phyloP scores from a whole-genome alignment of 2,113 vertebrate genomes.

The Pangasianodon gigas region DNA sequence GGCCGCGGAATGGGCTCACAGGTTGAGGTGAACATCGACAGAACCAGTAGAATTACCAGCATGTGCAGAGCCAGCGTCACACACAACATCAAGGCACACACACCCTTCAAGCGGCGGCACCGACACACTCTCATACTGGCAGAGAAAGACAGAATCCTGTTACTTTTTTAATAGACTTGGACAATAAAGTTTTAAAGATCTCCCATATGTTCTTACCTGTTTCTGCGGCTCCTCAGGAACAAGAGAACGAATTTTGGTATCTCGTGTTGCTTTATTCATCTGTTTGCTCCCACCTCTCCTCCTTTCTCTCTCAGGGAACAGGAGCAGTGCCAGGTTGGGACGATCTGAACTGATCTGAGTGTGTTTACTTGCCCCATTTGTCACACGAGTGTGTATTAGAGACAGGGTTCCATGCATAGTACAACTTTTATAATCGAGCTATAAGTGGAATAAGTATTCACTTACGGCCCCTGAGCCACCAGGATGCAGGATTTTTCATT shows the following conservation, averaged over 20 bases:
- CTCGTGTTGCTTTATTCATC: constrained; percentile 32
- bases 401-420: not conserved
- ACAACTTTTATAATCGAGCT: not conserved
- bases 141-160: constrained; percentile 20
- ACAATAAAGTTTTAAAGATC: not conserved
- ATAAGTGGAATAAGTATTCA: not conserved
- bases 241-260: constrained; percentile 21
- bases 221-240: constrained; percentile 8
- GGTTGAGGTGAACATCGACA: constrained; percentile 43
- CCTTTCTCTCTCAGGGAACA: constrained; percentile 17
- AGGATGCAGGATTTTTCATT: not conserved
- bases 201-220: constrained; percentile 17
- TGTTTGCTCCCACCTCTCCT: constrained; percentile 35
- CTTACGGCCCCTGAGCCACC: not conserved
- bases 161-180: not conserved
- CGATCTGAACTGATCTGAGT: constrained; percentile 59
- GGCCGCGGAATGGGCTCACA: constrained; percentile 54
- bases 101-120: constrained; percentile 69
- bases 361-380: constrained; percentile 53
- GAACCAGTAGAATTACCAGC: constrained; percentile 65
- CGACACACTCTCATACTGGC: constrained; percentile 60
- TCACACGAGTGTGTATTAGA: not conserved
- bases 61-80: constrained; percentile 72
- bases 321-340: constrained; percentile 67
- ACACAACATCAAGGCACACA: constrained; percentile 71